Evolutionary conservation across 2,888 invertebrate species (phyloP), one percentile per base, ranked within the genome.

Genomic region (Plemyria rubiginata): DNA sequence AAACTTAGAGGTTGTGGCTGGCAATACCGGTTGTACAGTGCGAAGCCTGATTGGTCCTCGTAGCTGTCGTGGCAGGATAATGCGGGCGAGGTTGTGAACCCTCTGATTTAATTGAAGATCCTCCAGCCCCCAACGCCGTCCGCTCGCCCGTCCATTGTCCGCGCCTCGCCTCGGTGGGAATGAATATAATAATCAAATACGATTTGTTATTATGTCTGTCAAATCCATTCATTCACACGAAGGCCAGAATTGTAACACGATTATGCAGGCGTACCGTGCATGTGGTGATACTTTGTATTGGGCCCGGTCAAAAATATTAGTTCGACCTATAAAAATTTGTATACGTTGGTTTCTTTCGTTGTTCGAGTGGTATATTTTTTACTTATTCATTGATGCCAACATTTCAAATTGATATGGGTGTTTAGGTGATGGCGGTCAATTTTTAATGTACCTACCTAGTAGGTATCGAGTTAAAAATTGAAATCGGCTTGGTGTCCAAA

Each of bases 51-150:
- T 89, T 89, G 89, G 86, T 50, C 48, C 52, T 57, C 54, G 56
- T 38, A 57, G 65, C 77, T 82, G 79, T 77, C 78, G 75, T 81
- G 82, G 79, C 79, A 78, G 79, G 75, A 83, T 84, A 83, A 90
- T 90, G 87, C 90, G 90, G 90, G 90, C 79, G 70, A 70, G 83
- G 86, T 84, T 86, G 85, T 86, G 86, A 84, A 85, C 88, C 85
- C 85, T 81, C 86, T 81, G 89, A 85, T 87, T 89, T 90, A 88
- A 90, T 90, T 88, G 89, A 88, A 87, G 82, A 86, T 84, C 84
- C 85, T 84, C 80, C 79, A 78, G 77, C 78, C 79, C 76, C 73
- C 74, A 66, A 57, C 51, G 51, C 70, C 69, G 65, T 70, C 77
- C 79, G 52, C 32, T 49, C 49, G 77, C 77, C 72, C 76, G 72